These are phyloP conservation scores for Bhutanitis thaidina DNA, from an alignment of 2,888 invertebrate species.

Conservation along the genomic window DNA sequence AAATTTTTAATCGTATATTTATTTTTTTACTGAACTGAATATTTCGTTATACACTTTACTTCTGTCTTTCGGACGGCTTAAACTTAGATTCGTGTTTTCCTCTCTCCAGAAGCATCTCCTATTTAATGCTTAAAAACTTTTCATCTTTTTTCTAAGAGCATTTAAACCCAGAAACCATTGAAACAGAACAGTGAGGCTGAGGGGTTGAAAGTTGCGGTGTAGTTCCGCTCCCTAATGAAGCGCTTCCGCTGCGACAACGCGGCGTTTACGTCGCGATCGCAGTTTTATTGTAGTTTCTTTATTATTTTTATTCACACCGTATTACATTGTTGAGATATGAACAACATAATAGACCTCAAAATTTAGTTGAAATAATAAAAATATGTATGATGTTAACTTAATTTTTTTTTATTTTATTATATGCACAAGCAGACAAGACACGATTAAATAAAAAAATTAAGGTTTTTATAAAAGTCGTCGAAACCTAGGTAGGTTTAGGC, in stretches of 20 bases:
- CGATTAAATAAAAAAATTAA: too few relatives aligned
- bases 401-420: too few relatives aligned
- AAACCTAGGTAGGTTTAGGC: too few relatives aligned
- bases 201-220: slow-evolving; percentile 15
- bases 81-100: too few relatives aligned
- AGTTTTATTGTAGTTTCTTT: slow-evolving; percentile 20
- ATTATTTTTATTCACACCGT: slow-evolving; percentile 17
- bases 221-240: slow-evolving; percentile 32
- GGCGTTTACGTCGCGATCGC: slow-evolving; percentile 20
- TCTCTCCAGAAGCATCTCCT: too few relatives aligned
- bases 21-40: too few relatives aligned
- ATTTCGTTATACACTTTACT: too few relatives aligned
- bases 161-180: slow-evolving; percentile 5
- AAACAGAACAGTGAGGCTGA: slow-evolving; percentile 4
- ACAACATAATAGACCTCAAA: not conserved
- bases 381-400: too few relatives aligned
- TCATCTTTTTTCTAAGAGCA: not conserved
- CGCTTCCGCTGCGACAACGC: slow-evolving; percentile 26
- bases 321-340: not conserved
- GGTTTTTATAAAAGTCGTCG: too few relatives aligned
- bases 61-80: too few relatives aligned
- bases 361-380: not conserved
- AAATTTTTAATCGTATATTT: too few relatives aligned
- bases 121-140: not conserved
- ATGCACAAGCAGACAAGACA: too few relatives aligned